These are phyloP conservation scores for Acheta domesticus DNA, from an alignment of 2,888 invertebrate species.

Conservation along the genomic window DNA sequence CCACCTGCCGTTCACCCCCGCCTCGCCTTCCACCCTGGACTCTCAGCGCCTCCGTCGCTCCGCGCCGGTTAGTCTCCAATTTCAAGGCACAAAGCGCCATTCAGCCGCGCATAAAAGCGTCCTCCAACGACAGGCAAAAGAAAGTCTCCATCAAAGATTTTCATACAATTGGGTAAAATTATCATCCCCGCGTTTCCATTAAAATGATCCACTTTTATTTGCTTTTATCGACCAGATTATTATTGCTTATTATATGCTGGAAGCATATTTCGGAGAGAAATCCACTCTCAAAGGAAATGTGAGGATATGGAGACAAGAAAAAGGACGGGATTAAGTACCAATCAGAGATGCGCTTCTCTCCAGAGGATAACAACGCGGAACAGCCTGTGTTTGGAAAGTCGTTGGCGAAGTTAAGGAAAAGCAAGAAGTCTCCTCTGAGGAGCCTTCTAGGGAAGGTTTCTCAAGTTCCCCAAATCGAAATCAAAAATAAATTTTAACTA, in stretches of 20 bases:
- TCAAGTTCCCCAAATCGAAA: no score
- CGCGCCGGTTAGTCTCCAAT: conserved; percentile 5
- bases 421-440: no score
- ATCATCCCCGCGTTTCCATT: background rate
- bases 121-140: background rate
- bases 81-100: background rate
- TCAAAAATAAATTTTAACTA: no score
- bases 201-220: conserved; percentile 9
- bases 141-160: background rate
- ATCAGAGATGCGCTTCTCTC: background rate
- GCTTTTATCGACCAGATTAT: background rate
- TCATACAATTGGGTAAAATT: conserved; percentile 9
- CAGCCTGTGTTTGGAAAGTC: no score
- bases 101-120: background rate
- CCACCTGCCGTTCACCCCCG: background rate
- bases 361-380: no score
- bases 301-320: background rate
- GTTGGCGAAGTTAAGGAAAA: no score
- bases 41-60: background rate
- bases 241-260: background rate
- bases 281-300: background rate
- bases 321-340: conserved; percentile 18
- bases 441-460: no score
- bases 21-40: background rate
- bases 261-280: background rate